Evolutionary conservation across 2,888 invertebrate genomes (phyloP).

Genomic region (Tolmerus cingulatus): DNA sequence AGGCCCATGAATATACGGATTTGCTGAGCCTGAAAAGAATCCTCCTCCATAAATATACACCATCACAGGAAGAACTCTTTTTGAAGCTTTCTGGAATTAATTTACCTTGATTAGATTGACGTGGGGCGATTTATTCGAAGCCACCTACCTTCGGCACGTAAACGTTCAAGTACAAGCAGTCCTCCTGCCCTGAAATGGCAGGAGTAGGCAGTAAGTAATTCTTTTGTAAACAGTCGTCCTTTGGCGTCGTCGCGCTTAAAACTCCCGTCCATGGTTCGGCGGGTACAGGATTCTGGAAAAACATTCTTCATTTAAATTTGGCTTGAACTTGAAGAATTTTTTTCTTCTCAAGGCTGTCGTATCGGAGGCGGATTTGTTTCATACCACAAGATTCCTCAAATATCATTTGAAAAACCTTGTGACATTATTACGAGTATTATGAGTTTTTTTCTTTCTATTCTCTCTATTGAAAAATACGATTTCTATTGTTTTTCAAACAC

Average conservation of each 20-base stretch:
- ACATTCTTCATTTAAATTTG: not conserved
- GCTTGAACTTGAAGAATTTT: not conserved
- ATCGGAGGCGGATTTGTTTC: no score
- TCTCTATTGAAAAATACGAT: no score
- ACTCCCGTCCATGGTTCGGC: conserved; percentile 52
- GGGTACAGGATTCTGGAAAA: conserved; percentile 56
- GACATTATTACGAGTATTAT: no score
- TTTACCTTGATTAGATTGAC: not conserved
- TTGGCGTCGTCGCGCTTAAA: conserved; percentile 57
- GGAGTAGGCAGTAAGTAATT: conserved; percentile 56
- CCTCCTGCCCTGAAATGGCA: conserved; percentile 62
- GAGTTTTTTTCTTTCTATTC: no score
- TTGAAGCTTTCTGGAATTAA: conserved; percentile 53
- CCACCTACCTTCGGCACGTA: conserved; percentile 61
- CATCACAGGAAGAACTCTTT: conserved; percentile 63
- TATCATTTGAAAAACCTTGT: no score
- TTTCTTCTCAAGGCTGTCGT: no score
- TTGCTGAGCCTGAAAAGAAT: conserved; percentile 64
- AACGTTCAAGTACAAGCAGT: conserved; percentile 66
- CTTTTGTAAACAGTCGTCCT: conserved; percentile 63
- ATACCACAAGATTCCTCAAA: no score
- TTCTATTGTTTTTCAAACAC: no score
- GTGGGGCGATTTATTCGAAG: not conserved
- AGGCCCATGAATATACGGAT: conserved; percentile 63
- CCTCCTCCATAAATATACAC: conserved; percentile 67